Evolutionary conservation across 30 jellyfish, hydroid and myxozoan genomes (phyloP).

Genomic region (Hydra vulgaris): DNA sequence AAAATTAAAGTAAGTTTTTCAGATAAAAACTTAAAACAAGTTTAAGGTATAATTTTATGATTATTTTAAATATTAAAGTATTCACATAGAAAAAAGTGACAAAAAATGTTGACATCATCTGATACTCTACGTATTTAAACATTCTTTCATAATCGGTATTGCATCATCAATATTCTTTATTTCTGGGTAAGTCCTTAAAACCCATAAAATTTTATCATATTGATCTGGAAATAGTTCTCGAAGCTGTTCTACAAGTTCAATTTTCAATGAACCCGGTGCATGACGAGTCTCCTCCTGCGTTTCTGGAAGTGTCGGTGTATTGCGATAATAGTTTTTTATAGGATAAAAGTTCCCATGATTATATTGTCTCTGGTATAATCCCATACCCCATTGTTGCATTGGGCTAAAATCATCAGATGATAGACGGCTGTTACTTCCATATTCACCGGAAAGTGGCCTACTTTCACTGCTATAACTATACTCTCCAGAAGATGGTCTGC

Average conservation of each 20-base stretch:
- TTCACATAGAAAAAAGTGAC: background rate
- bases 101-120: background rate
- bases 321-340: conserved; percentile 54
- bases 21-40: too few species aligned
- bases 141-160: conserved; percentile 41
- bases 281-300: conserved; percentile 77
- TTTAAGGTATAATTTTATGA: too few species aligned
- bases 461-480: conserved; percentile 80
- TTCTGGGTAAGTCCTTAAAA: conserved; percentile 85
- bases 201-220: conserved; percentile 58
- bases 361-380: conserved; percentile 47
- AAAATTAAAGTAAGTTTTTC: too few species aligned
- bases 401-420: conserved; percentile 77
- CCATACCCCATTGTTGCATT: conserved; percentile 51
- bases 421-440: conserved; percentile 67
- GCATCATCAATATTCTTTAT: conserved; percentile 74
- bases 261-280: conserved; percentile 49
- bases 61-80: too few species aligned
- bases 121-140: conserved; percentile 25
- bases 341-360: conserved; percentile 72
- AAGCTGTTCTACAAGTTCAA: conserved; percentile 67
- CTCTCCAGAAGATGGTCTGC: conserved; percentile 92
- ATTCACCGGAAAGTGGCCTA: conserved; percentile 93
- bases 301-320: conserved; percentile 66
- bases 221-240: conserved; percentile 79